Base-by-base conservation (phyloP, 2,888 invertebrate genomes). In the Euphydryas editha region DNA sequence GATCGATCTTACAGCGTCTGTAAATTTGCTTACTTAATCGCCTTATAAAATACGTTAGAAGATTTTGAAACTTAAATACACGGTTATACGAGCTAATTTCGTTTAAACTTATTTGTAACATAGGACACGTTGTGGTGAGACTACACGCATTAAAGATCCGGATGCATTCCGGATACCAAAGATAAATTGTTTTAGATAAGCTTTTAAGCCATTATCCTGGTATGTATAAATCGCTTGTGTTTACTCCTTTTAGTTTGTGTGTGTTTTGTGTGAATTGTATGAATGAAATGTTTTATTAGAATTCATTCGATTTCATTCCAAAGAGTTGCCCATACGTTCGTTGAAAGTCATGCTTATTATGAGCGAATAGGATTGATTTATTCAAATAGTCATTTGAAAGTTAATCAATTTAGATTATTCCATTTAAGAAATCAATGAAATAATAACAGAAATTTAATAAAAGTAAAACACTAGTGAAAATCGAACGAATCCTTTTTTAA, bases 111-210 rank as follows among this genome's bases (percentile, higher is more conserved):
- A 4, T n/a, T 24, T 21, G n/a, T 13, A 42, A 17, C 15, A 15
- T 59, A 51, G n/a, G 37, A 30, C 17, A 10, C 39, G 39, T 39
- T 62, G 58, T 59, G 47, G 44, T 11, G 46, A 21, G 54, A 36
- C 30, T 58, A 65, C 60, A 62, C 68, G 64, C 65, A 68, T 72
- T 68, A 71, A 65, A 62, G 57, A 59, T 44, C 64, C 65, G 65
- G 67, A 69, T 69, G 67, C 70, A 70, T 68, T 56, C 68, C 70
- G 72, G 72, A 72, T 70, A 71, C 69, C 62, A 64, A 67, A 68
- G 74, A 74, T 73, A 72, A 74, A 74, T 74, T 73, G 74, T 73
- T 73, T 72, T 68, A 70, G 70, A 74, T 70, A 69, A 73, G 70
- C 70, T 69, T 70, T 73, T 72, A 73, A 47, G 56, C 36, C 54